Evolutionary conservation across 2,888 invertebrate species (phyloP), one percentile per base, ranked within the genome.

Genomic region (Morpho helenor): DNA sequence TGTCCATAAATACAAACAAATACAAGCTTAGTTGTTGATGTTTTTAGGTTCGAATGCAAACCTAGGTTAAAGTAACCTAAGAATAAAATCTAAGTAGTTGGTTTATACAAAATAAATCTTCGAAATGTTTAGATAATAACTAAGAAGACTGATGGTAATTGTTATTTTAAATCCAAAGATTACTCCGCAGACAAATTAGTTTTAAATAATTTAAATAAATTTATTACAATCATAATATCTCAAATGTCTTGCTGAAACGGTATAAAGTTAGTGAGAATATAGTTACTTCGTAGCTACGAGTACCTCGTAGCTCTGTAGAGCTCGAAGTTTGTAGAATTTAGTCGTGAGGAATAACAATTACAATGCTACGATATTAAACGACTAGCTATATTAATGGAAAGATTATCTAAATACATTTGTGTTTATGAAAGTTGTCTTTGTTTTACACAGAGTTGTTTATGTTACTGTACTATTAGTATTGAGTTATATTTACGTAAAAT

Each of bases 291-390:
- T 77, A 76, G 76, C 68, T 16, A 61, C 59, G 16, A 16, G 16
- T 16, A 16, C 43, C 45, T 48, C 72, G 75, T 76, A 78, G 74
- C 66, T 51, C 40, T 64, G 69, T 69, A 72, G 72, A 66, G 40
- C 49, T 58, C 22, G 54, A 57, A 56, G 53, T 40, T 56, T 22
- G 51, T 52, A 47, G 52, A n/a, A 41, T 44, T 55, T 31, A 49
- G 44, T 55, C 55, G 55, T 49, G 55, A 55, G 55, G 49, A 49
- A 55, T 44, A 55, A 49, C 44, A 55, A 44, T 55, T 39, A 49
- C 43, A 49, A 39, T 49, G 43, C 55, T 10, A 55, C 49, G 49
- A 49, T 39, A 44, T 49, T 55, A 49, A 46, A 55, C 40, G 55
- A 52, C 52, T 51, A 50, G 31, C 45, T 50, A 50, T 50, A 54